phyloP scores from a whole-genome alignment of 2,888 invertebrate species.

The Parthenolecanium corni region DNA sequence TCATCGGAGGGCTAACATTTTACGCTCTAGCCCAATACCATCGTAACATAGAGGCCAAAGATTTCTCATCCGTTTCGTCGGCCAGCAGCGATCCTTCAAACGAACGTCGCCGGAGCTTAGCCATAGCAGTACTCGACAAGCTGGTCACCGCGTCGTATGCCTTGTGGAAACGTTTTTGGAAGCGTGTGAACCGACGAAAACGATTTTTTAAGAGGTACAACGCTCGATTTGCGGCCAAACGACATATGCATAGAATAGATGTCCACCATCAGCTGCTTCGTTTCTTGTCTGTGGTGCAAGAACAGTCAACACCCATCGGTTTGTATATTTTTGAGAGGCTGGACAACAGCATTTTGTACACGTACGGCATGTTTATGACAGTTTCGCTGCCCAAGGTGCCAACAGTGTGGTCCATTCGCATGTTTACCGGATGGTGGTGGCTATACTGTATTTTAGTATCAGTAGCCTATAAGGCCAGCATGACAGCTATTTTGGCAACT shows the following conservation, averaged over 20 bases:
- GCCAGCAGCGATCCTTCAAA: background rate
- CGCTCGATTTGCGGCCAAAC: background rate
- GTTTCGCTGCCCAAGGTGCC: slow-evolving; percentile 67
- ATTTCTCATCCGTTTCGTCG: background rate
- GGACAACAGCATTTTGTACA: slow-evolving; percentile 62
- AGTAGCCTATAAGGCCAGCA: slow-evolving; percentile 68
- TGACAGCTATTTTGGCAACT: slow-evolving; percentile 72
- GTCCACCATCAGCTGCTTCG: background rate
- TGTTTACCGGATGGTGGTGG: slow-evolving; percentile 81
- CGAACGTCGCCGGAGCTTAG: background rate
- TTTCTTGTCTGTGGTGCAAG: background rate
- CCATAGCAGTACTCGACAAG: background rate
- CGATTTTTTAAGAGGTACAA: slow-evolving; percentile 10
- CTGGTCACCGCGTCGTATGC: background rate
- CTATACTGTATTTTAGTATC: slow-evolving; percentile 67
- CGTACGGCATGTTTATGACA: slow-evolving; percentile 68
- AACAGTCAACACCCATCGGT: slow-evolving; percentile 37
- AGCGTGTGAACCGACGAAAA: background rate
- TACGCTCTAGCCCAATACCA: slow-evolving; percentile 52
- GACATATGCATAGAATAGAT: background rate
- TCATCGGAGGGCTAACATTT: slow-evolving; percentile 54
- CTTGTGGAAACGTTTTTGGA: background rate
- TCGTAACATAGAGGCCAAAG: slow-evolving; percentile 30
- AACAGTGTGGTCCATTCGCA: slow-evolving; percentile 63
- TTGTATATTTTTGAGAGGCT: slow-evolving; percentile 60